phyloP scores from a whole-genome alignment of 2,797 vertebrate genomes.

The Apodemus agrarius region DNA sequence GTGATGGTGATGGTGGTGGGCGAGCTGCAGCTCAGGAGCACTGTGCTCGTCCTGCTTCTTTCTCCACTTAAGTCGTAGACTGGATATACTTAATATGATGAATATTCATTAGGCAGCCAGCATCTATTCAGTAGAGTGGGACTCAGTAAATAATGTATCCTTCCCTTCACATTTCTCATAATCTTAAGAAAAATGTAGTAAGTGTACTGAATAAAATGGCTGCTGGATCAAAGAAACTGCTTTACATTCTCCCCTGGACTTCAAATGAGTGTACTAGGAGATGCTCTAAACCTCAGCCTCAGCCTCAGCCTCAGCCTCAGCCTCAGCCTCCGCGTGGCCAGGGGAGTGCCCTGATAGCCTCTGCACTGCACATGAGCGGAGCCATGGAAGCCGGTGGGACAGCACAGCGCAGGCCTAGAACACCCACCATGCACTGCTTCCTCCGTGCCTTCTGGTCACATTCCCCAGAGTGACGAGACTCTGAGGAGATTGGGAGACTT shows the following conservation, averaged over 20 bases:
- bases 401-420: neutral
- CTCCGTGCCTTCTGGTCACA: neutral
- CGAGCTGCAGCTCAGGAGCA: conserved; percentile 7
- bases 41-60: neutral
- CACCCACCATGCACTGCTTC: neutral
- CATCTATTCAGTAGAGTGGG: neutral
- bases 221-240: neutral
- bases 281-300: neutral
- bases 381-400: too few species aligned
- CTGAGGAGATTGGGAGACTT: neutral
- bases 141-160: neutral
- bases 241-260: neutral
- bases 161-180: conserved; percentile 30
- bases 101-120: conserved; percentile 27
- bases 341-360: neutral
- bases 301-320: neutral
- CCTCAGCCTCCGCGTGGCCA: neutral
- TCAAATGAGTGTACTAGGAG: neutral
- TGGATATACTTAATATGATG: conserved; percentile 1
- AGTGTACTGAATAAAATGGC: neutral
- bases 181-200: neutral
- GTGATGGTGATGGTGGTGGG: neutral
- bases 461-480: neutral
- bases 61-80: conserved; percentile 21
- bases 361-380: neutral